Evolutionary conservation across 1,140 invertebrate genomes (phyloP).

Genomic region (Gyrodactylus salaris): DNA sequence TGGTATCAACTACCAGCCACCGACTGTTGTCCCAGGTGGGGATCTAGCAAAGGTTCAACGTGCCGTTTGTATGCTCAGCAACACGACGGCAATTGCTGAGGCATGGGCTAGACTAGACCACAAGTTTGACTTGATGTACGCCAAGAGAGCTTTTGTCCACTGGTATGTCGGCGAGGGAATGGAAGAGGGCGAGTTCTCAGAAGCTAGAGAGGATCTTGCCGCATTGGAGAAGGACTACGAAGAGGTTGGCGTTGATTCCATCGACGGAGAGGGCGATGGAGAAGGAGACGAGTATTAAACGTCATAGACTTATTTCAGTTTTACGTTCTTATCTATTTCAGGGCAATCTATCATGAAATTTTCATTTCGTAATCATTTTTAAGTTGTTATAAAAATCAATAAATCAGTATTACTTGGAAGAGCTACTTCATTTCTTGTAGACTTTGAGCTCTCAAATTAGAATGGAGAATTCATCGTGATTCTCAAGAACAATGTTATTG

Average conservation of each 20-base stretch:
- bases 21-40: conserved; percentile 39
- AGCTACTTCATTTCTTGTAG: too few species aligned
- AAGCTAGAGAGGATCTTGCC: conserved; percentile 46
- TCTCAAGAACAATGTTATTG: too few species aligned
- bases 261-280: conserved; percentile 26
- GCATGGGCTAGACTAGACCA: conserved; percentile 33
- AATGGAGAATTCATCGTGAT: too few species aligned
- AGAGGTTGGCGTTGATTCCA: conserved; percentile 38
- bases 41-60: conserved; percentile 27
- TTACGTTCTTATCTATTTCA: too few species aligned
- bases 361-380: too few species aligned
- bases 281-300: conserved; percentile 26
- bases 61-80: conserved; percentile 39
- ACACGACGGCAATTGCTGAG: conserved; percentile 43
- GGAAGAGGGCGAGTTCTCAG: conserved; percentile 28
- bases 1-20: conserved; percentile 14
- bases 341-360: too few species aligned
- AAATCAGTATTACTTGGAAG: too few species aligned
- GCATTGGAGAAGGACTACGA: conserved; percentile 48
- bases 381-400: too few species aligned
- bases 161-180: too few species aligned
- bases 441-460: too few species aligned
- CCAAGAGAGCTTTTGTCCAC: conserved; percentile 12
- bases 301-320: too few species aligned
- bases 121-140: conserved; percentile 11